Evolutionary conservation across 2,113 vertebrate species (phyloP), one percentile per base, ranked within the genome.

Genomic region (Nothoprocta perdicaria): DNA sequence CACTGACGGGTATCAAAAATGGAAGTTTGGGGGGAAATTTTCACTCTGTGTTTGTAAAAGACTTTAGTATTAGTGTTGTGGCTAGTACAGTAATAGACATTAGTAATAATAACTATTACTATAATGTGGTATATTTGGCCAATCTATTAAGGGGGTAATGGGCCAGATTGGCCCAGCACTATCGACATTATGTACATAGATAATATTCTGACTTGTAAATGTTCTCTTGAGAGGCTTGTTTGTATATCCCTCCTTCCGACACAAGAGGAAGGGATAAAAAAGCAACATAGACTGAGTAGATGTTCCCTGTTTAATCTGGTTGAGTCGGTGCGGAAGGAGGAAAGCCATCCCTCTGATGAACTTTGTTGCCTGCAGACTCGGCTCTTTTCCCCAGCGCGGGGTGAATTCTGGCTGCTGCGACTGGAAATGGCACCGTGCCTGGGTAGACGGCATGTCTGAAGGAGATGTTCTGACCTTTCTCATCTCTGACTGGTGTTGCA

Each of bases 391-490:
- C 4, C 27, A 18, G 14, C 43, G 2, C 0, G 2, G 43, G 8
- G 7, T 61, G 83, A 43, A 9, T 48, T 86, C 35, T 31, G 48
- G 22, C 78, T 86, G 8, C 3, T 76, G 53, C 80, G 84, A 31
- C 40, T 81, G 21, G 10, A 17, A 48, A 63, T 14, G 62, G 38
- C 46, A 69, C 3, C 48, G 65, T 61, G 75, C 60, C 3, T 62
- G 77, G 76, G 33, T 57, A 69, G 73, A 12, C 74, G 40, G 55
- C 53, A 48, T 71, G 61, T 77, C 87, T 65, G 81, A 67, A 55
- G 87, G 78, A 84, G 72, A 83, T 84, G 77, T 55, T 92, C 45
- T 96, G 94, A 92, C 93, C 96, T 97, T 96, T 93, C 92, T 93
- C 90, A 53, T 96, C 87, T 95, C 94, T 96, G 95, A 50, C 90